Conservation (phyloP, 1,140 invertebrate species). For the Drosophila simulans region DNA sequence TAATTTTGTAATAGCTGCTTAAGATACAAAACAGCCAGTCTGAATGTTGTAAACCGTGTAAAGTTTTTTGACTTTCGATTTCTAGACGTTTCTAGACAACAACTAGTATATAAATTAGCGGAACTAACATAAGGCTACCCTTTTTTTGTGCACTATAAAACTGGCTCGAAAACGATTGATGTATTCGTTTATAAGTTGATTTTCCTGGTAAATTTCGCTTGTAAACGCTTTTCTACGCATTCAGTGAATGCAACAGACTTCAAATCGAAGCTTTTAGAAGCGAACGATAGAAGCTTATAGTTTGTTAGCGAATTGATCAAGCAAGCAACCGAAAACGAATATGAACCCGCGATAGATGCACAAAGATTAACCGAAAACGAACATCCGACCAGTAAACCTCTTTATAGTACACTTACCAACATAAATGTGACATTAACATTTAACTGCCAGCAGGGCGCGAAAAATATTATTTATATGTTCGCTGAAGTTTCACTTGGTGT, state of each 20-base stretch:
- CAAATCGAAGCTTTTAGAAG: background rate
- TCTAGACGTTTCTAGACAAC: background rate
- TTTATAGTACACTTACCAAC: background rate
- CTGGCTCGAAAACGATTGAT: background rate
- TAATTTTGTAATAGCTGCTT: background rate
- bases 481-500: background rate
- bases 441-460: background rate
- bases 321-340: background rate
- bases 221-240: slow-evolving; percentile 22
- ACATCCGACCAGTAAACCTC: slow-evolving; percentile 6
- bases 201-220: background rate
- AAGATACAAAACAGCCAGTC: slow-evolving; percentile 4
- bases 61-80: background rate
- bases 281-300: background rate
- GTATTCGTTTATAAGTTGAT: background rate
- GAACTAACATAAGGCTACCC: background rate
- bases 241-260: slow-evolving; percentile 30
- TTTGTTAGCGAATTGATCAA: background rate
- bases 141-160: background rate
- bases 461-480: background rate
- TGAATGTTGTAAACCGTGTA: slow-evolving; percentile 6
- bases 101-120: background rate
- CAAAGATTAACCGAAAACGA: background rate
- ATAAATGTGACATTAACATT: background rate
- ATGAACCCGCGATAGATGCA: background rate